Evolutionary conservation across 2,888 invertebrate species (phyloP).

Genomic region (Drosophila robusta): DNA sequence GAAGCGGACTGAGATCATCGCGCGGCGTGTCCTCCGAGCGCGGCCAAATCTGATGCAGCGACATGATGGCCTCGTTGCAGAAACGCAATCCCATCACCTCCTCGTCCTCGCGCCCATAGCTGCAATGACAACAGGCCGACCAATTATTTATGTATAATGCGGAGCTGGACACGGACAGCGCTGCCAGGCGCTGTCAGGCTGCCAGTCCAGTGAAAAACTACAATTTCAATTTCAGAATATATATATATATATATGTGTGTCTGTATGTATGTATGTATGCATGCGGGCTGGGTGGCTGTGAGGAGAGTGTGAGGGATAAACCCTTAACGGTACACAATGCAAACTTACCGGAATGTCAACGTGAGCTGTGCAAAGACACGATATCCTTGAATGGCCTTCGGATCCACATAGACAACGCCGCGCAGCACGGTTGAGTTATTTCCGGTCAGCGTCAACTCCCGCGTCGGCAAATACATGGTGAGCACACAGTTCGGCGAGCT

Average conservation of each 20-base stretch:
- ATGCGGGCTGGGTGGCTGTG: too few species aligned
- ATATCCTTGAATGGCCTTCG: conserved; percentile 91
- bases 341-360: conserved; percentile 93
- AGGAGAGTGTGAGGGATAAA: too few species aligned
- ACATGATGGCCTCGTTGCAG: conserved; percentile 98
- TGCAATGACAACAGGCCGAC: conserved; percentile 76
- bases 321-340: not conserved
- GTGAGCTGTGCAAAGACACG: conserved; percentile 94
- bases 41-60: conserved; percentile 94
- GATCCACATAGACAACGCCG: conserved; percentile 96
- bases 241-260: not conserved
- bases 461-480: conserved; percentile 92
- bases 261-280: not conserved
- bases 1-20: conserved; percentile 88
- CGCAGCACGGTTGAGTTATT: conserved; percentile 92
- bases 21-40: conserved; percentile 87
- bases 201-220: conserved; percentile 22
- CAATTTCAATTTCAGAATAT: conserved; percentile 32
- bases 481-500: conserved; percentile 94
- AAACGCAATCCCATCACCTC: conserved; percentile 99
- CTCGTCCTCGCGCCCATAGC: conserved; percentile 98
- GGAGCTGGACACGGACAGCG: conserved; percentile 1
- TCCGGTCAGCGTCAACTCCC: conserved; percentile 92
- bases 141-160: conserved; percentile 36
- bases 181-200: not conserved